Conservation (phyloP, 2,797 vertebrate species). For the Sebastes miniatus region DNA sequence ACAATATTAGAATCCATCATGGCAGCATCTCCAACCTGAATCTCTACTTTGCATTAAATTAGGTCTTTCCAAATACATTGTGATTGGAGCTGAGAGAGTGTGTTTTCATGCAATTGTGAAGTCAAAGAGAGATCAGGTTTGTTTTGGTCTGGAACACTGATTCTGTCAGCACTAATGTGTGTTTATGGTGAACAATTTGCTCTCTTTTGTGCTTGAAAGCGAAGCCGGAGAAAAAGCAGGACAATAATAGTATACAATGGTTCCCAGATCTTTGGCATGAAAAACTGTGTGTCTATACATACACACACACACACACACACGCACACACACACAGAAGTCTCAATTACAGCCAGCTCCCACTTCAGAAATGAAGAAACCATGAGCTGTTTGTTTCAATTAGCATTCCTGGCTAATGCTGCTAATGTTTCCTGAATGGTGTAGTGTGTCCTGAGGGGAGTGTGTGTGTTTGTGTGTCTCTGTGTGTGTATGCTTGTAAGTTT, state of each 20-base stretch:
- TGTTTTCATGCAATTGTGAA: conserved; percentile 48
- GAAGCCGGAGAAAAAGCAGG: conserved; percentile 63
- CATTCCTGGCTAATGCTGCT: conserved; percentile 79
- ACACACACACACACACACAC: conserved; percentile 7
- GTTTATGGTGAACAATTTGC: conserved; percentile 60
- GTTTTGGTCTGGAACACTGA: conserved; percentile 43
- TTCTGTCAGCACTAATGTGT: conserved; percentile 57
- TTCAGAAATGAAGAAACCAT: conserved; percentile 72
- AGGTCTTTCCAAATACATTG: conserved; percentile 24
- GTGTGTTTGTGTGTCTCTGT: conserved; percentile 45
- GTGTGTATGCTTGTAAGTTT: conserved; percentile 21
- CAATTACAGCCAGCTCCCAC: conserved; percentile 61
- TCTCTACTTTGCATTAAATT: conserved; percentile 19
- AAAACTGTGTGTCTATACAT: conserved; percentile 2
- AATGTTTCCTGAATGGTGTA: conserved; percentile 75
- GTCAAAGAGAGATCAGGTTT: conserved; percentile 39
- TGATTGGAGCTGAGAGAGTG: conserved; percentile 31
- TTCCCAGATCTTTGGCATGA: conserved; percentile 70
- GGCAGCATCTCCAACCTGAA: background rate
- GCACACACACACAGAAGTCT: conserved; percentile 52
- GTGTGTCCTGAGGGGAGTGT: conserved; percentile 53
- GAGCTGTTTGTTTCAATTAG: conserved; percentile 80
- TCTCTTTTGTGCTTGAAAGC: conserved; percentile 56
- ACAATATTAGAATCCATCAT: conserved; percentile 5
- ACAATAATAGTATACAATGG: conserved; percentile 63